Evolutionary conservation across 2,797 vertebrate genomes (phyloP).

Genomic region (Acipenser oxyrinchus): DNA sequence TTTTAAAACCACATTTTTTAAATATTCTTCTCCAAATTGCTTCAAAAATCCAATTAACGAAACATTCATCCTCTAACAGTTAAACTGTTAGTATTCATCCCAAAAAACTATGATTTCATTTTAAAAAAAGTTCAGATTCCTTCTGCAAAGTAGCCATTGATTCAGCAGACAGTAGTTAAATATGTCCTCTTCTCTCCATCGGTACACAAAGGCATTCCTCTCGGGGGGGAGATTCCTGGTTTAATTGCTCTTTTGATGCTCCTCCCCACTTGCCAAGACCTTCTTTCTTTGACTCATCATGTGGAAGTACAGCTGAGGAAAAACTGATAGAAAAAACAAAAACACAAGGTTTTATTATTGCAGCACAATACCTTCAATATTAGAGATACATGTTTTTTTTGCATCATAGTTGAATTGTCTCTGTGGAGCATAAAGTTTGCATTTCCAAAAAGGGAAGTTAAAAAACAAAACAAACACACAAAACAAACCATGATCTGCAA

Average conservation of each 20-base stretch:
- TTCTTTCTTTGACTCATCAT: constrained; percentile 97
- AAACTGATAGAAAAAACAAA: constrained; percentile 58
- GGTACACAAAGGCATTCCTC: constrained; percentile 9
- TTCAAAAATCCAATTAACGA: too few relatives aligned
- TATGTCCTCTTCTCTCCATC: constrained; percentile 27
- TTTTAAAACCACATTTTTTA: too few relatives aligned
- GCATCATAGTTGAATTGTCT: too few relatives aligned
- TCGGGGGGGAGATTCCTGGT: constrained; percentile 19
- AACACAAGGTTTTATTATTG: constrained; percentile 21
- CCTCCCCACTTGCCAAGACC: constrained; percentile 75
- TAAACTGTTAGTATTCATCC: too few relatives aligned
- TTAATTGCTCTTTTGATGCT: constrained; percentile 71
- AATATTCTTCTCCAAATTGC: too few relatives aligned
- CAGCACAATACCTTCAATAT: too few relatives aligned
- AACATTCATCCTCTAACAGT: too few relatives aligned
- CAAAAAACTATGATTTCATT: constrained; percentile 2
- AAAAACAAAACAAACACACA: too few relatives aligned
- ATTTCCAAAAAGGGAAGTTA: too few relatives aligned
- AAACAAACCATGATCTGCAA: too few relatives aligned
- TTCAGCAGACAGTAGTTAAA: constrained; percentile 24
- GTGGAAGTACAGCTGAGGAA: constrained; percentile 97
- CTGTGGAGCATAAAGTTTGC: too few relatives aligned
- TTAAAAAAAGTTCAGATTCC: constrained; percentile 24
- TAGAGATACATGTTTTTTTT: too few relatives aligned
- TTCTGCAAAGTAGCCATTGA: constrained; percentile 34